These are phyloP conservation scores for Hippocampus barbouri DNA, from an alignment of 2,113 vertebrate genomes.

Conservation along the genomic window DNA sequence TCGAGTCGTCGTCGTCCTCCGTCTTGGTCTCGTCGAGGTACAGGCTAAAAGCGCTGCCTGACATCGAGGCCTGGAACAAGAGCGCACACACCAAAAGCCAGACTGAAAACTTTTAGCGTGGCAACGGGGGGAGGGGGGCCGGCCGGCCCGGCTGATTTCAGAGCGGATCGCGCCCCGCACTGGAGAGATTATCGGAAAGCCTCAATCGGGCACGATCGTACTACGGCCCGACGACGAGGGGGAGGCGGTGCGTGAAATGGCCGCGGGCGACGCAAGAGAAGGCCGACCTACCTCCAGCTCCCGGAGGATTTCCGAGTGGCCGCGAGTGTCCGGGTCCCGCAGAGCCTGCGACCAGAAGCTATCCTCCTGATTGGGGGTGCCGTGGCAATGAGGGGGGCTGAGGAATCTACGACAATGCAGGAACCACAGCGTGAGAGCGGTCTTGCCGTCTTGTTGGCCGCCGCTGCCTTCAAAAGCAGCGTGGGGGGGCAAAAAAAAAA, in stretches of 20 bases:
- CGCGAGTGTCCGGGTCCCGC: constrained; percentile 96
- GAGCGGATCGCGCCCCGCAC: too few species aligned
- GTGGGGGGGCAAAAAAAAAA: constrained; percentile 42
- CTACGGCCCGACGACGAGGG: constrained; percentile 22
- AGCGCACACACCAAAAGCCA: background rate
- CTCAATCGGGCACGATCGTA: too few species aligned
- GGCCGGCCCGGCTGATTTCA: too few species aligned
- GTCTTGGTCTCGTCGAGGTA: constrained; percentile 80
- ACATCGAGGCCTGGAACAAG: constrained; percentile 85
- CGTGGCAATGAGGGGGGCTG: constrained; percentile 78
- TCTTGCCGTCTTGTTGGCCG: constrained; percentile 54
- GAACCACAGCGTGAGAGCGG: constrained; percentile 71
- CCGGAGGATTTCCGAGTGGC: constrained; percentile 95
- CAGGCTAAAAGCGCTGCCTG: constrained; percentile 80
- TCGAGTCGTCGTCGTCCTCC: constrained; percentile 74
- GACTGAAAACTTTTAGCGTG: constrained; percentile 7
- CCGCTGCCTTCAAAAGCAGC: constrained; percentile 51
- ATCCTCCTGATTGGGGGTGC: constrained; percentile 80
- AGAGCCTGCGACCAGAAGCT: constrained; percentile 95
- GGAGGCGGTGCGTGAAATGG: too few species aligned
- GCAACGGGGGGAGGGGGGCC: background rate
- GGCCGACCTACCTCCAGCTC: constrained; percentile 87
- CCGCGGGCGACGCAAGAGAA: background rate
- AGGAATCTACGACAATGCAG: constrained; percentile 92
- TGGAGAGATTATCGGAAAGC: too few species aligned